Conservation (phyloP, 2,888 invertebrate species). For the Erebia palarica region DNA sequence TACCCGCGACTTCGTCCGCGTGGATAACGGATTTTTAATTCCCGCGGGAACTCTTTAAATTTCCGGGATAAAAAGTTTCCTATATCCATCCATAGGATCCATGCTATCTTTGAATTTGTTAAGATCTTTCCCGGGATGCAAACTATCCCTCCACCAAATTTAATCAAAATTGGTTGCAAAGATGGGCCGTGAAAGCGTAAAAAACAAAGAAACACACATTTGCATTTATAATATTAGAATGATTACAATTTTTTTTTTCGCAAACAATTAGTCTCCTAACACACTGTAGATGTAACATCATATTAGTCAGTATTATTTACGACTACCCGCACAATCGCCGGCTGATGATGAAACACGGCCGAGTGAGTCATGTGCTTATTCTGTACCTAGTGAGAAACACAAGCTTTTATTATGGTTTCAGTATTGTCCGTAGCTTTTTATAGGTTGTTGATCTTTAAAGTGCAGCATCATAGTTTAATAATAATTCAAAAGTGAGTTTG, state of each 20-base stretch:
- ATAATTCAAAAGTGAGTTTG: too few relatives aligned
- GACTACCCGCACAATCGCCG: slow-evolving; percentile 23
- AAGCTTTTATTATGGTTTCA: slow-evolving; percentile 12
- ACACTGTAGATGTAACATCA: slow-evolving; percentile 27
- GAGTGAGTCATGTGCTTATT: slow-evolving; percentile 31
- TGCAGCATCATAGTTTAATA: background rate
- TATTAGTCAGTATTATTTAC: slow-evolving; percentile 35
- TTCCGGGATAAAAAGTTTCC: too few relatives aligned
- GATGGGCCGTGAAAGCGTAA: background rate
- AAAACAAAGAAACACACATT: background rate
- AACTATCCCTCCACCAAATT: background rate
- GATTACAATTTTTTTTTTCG: slow-evolving; percentile 3
- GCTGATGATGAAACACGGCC: slow-evolving; percentile 30
- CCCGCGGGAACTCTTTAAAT: too few relatives aligned
- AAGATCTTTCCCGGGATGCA: background rate
- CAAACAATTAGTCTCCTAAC: slow-evolving; percentile 26
- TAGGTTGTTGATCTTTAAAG: slow-evolving; percentile 1
- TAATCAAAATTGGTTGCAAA: background rate
- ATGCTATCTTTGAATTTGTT: too few relatives aligned
- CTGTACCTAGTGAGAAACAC: background rate
- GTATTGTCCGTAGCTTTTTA: slow-evolving; percentile 3
- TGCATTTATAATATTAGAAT: background rate
- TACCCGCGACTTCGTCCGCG: too few relatives aligned
- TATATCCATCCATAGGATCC: too few relatives aligned
- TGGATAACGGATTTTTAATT: too few relatives aligned